Evolutionary conservation across 2,888 invertebrate genomes (phyloP).

Genomic region (Tortrix viridana): DNA sequence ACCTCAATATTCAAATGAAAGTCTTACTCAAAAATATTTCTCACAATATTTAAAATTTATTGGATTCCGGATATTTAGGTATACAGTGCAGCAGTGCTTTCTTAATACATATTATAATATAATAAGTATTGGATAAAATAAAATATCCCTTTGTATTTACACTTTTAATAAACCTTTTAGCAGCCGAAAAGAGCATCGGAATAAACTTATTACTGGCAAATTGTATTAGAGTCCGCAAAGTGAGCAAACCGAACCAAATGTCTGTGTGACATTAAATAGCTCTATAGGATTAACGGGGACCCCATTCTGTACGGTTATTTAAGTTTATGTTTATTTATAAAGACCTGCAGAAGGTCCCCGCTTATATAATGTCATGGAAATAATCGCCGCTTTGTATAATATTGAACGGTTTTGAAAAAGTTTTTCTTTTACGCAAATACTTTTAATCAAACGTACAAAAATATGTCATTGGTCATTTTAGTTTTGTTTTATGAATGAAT

Average conservation of each 20-base stretch:
- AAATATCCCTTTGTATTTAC: constrained; percentile 51
- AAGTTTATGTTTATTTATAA: constrained; percentile 26
- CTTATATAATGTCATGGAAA: neutral
- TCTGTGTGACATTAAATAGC: constrained; percentile 69
- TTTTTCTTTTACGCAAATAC: neutral
- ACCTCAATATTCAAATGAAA: too few relatives aligned
- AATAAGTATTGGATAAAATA: neutral
- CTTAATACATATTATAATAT: too few relatives aligned
- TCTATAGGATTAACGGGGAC: constrained; percentile 63
- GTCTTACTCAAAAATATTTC: too few relatives aligned
- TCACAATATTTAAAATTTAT: too few relatives aligned
- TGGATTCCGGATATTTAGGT: too few relatives aligned
- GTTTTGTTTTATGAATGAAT: too few relatives aligned
- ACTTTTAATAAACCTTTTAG: constrained; percentile 71
- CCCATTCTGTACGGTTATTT: constrained; percentile 38
- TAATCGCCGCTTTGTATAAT: neutral
- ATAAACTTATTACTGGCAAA: constrained; percentile 67
- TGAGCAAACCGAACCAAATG: constrained; percentile 68
- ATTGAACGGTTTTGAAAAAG: neutral
- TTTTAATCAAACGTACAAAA: too few relatives aligned
- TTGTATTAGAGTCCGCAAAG: constrained; percentile 69
- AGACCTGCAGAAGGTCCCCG: neutral
- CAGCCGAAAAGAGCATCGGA: constrained; percentile 71
- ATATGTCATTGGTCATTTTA: too few relatives aligned
- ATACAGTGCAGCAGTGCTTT: too few relatives aligned